Base-by-base conservation (phyloP, 92 coral and sea anemone genomes). In the Phenganax marumi region DNA sequence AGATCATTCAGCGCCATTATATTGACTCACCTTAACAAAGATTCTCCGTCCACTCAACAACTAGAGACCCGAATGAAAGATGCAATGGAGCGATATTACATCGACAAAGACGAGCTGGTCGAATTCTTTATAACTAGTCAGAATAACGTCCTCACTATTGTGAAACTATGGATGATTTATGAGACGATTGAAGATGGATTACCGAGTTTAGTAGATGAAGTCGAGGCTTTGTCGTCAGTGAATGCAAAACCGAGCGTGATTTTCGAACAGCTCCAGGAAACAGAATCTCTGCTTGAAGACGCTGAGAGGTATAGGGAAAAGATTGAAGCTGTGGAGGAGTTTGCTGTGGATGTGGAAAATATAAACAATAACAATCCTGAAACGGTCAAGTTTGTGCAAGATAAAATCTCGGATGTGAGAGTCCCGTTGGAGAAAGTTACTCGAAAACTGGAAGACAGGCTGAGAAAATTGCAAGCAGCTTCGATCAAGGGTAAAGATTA, bases 401-500 rank as follows among this genome's bases (percentile, higher is more conserved):
- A 83, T 53, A 92, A 89, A 81, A 86, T 92, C 12, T 86, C 89
- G 17, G 93, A 86, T 49, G 83, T 89, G 76, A 87, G 76, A 76
- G 77, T 85, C 0, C 91, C 96, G 6, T 49, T 92, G 46, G 97
- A 95, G 12, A 79, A 71, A 47, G 88, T 91, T 10, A 90, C 91
- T 12, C 88, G 90, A 9, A 90, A 89, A 74, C 84, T 95, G 12
- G 93, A 95, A 13, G 92, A 92, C 24, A 85, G 91, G 21, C 98
- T 92, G 17, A 87, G 60, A 75, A 91, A 88, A 76, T 85, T 95
- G 17, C 97, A 91, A 65, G 85, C 86, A 33, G 92, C 92, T 48
- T 89, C 93, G 12, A 84, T 95, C 33, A 93, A 95, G 80, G 88
- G 91, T 26, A 92, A 95, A 82, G 90, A 93, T 48, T 95, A 92